Percentiles rank a stretch among this genome's conserved stretches.
Evolutionary conservation across 2,888 invertebrate genomes (phyloP).

Genomic region (Nephrotoma flavescens): DNA sequence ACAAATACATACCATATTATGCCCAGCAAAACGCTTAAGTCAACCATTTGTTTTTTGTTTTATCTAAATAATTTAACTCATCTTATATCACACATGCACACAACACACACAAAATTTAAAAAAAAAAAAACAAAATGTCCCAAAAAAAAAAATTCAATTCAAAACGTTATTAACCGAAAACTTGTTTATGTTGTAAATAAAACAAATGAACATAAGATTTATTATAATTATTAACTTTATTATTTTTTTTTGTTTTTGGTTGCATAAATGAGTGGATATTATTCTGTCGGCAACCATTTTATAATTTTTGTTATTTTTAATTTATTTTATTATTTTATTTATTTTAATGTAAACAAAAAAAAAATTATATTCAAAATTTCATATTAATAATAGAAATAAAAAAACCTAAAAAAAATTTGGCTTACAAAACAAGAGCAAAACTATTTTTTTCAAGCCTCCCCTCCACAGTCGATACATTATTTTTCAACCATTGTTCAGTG

Average conservation of each 20-base stretch:
- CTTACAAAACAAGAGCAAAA: not conserved
- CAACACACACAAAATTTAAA: not conserved
- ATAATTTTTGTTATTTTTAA: not conserved
- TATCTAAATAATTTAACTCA: not conserved
- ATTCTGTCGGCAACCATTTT: not conserved
- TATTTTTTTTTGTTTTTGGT: not conserved
- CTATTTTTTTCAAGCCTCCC: not conserved
- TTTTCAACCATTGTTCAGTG: not conserved
- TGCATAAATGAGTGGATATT: not conserved
- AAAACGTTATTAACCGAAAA: not conserved
- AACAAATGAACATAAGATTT: not conserved
- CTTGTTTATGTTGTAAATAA: not conserved
- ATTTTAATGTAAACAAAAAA: not conserved
- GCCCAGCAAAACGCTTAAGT: constrained; percentile 10
- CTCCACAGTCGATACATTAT: not conserved
- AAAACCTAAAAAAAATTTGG: not conserved
- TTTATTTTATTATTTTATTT: not conserved
- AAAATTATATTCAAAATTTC: not conserved
- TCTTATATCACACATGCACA: not conserved
- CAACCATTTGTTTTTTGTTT: constrained; percentile 2
- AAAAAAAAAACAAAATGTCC: not conserved
- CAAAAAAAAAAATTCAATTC: not conserved
- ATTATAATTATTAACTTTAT: not conserved
- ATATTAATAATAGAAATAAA: not conserved
- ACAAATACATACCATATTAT: constrained; percentile 9